Evolutionary conservation across 2,113 vertebrate genomes (phyloP).

Genomic region (Cololabis saira): DNA sequence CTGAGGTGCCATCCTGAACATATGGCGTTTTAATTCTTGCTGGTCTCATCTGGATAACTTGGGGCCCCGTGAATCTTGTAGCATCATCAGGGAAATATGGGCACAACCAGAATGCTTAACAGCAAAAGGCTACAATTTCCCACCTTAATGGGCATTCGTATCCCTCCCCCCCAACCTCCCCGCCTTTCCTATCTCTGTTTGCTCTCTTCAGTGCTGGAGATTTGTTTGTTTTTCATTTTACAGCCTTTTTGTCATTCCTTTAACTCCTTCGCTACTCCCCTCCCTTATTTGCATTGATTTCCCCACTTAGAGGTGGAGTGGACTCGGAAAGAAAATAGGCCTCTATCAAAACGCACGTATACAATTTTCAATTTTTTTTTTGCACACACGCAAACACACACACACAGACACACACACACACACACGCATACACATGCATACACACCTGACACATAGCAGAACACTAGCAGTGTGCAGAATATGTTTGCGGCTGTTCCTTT

Average conservation of each 20-base stretch:
- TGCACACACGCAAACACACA: slow-evolving; percentile 21
- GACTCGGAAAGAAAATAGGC: slow-evolving; percentile 69
- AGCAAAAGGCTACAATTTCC: slow-evolving; percentile 85
- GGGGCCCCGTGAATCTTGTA: slow-evolving; percentile 71
- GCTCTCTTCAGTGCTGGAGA: slow-evolving; percentile 58
- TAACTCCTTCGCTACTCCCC: slow-evolving; percentile 52
- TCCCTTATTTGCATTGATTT: slow-evolving; percentile 79
- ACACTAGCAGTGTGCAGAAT: slow-evolving; percentile 67
- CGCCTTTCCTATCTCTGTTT: slow-evolving; percentile 25
- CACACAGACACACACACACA: slow-evolving; percentile 25
- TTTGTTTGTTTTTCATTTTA: slow-evolving; percentile 67
- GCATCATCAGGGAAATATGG: slow-evolving; percentile 84
- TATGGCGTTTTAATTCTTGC: slow-evolving; percentile 86
- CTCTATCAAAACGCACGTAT: slow-evolving; percentile 66
- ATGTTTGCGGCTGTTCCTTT: slow-evolving; percentile 74
- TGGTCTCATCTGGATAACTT: slow-evolving; percentile 86
- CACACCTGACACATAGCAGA: slow-evolving; percentile 71
- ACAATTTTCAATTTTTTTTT: slow-evolving; percentile 20
- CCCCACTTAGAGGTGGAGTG: slow-evolving; percentile 72
- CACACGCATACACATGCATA: slow-evolving; percentile 34
- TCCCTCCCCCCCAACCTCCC: slow-evolving; percentile 41
- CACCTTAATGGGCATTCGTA: slow-evolving; percentile 81
- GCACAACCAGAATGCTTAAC: slow-evolving; percentile 82
- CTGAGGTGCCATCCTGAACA: slow-evolving; percentile 80
- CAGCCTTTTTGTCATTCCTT: slow-evolving; percentile 54